Conservation (phyloP, 2,113 vertebrate genomes). For the Motacilla alba region DNA sequence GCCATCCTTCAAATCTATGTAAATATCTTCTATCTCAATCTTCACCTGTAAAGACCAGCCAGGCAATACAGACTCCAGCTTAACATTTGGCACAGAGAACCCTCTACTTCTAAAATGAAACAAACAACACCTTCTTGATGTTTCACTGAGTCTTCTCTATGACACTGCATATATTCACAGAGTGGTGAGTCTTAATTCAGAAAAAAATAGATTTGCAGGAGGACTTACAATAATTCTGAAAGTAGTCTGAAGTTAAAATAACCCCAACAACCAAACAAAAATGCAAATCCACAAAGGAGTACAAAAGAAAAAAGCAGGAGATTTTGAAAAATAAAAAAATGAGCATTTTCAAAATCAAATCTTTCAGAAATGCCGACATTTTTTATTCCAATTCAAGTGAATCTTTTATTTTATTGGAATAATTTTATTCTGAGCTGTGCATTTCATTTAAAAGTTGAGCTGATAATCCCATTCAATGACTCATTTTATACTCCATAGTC, state of each 20-base stretch:
- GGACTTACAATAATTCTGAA: not conserved
- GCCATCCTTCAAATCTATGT: conserved; percentile 82
- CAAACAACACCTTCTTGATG: not conserved
- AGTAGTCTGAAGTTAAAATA: not conserved
- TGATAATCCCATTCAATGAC: not conserved
- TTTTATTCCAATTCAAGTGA: not conserved
- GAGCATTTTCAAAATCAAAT: not conserved
- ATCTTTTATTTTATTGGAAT: not conserved
- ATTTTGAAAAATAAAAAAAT: not conserved
- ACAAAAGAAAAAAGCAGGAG: not conserved
- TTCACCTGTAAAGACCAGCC: conserved; percentile 66
- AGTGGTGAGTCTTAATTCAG: not conserved
- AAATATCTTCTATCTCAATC: conserved; percentile 77
- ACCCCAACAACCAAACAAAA: not conserved
- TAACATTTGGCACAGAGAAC: not conserved
- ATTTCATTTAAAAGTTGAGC: not conserved
- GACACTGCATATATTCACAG: too few relatives aligned
- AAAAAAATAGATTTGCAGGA: not conserved
- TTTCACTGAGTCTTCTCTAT: not conserved
- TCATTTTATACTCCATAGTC: not conserved
- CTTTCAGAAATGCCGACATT: not conserved
- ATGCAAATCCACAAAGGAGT: not conserved
- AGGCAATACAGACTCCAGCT: not conserved
- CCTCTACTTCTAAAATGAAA: not conserved
- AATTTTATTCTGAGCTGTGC: not conserved